These are phyloP conservation scores for Eupsittula cactorum DNA, from an alignment of 2,113 vertebrate genomes.

Conservation along the genomic window DNA sequence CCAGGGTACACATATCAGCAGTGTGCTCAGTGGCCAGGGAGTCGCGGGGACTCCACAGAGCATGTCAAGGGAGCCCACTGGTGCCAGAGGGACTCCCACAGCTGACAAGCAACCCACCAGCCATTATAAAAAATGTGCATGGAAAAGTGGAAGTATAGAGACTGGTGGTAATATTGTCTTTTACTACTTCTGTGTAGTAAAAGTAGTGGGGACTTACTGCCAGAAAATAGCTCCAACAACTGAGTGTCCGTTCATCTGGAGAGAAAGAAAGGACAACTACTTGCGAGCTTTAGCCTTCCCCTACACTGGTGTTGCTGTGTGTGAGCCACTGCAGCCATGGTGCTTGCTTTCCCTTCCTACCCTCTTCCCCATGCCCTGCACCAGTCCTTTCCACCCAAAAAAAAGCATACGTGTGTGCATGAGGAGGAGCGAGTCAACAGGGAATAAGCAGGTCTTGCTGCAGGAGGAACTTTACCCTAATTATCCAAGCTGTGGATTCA, in stretches of 20 bases:
- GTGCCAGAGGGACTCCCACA: not conserved
- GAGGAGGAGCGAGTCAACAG: not conserved
- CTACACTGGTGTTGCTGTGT: not conserved
- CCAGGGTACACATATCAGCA: not conserved
- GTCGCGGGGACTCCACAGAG: not conserved
- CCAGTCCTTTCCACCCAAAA: not conserved
- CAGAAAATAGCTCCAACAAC: not conserved
- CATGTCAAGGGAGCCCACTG: not conserved
- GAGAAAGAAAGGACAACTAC: not conserved
- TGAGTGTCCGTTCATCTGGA: accelerated
- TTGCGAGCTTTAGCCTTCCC: not conserved
- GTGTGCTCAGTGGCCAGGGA: not conserved
- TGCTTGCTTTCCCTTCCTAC: not conserved
- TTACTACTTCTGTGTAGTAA: not conserved
- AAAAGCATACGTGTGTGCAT: not conserved
- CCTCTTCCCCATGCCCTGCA: accelerated
- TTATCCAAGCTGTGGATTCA: not conserved
- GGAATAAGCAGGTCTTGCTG: not conserved
- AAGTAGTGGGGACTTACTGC: not conserved
- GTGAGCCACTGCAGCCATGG: not conserved
- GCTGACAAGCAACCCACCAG: not conserved
- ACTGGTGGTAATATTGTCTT: not conserved
- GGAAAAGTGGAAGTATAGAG: not conserved
- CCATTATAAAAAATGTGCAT: not conserved
- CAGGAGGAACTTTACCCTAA: not conserved